These are phyloP conservation scores for Halcyon badia DNA, from an alignment of 2,797 vertebrate genomes.

Conservation along the genomic window DNA sequence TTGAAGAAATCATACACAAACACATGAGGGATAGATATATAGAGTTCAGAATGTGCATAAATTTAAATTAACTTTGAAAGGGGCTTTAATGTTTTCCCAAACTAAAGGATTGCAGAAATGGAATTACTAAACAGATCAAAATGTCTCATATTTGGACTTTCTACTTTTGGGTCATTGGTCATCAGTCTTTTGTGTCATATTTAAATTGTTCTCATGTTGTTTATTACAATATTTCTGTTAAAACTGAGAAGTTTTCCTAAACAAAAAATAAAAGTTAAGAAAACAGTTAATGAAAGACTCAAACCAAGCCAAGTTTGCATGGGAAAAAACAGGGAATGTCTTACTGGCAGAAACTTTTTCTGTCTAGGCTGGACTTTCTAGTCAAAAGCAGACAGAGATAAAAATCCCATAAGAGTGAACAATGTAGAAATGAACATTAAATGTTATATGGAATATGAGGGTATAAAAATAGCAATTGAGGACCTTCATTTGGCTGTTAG, in stretches of 20 bases:
- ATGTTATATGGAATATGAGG: not conserved
- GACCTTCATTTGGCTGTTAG: not conserved
- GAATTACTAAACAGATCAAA: not conserved
- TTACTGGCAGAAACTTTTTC: not conserved
- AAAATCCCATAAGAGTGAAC: not conserved
- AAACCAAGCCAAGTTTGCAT: not conserved
- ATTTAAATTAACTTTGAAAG: not conserved
- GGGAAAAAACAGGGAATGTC: not conserved
- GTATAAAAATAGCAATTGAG: not conserved
- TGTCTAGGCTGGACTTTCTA: not conserved
- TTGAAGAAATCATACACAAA: not conserved
- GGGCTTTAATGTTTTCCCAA: not conserved
- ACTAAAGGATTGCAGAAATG: not conserved
- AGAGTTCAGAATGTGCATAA: not conserved
- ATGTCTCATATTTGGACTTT: not conserved
- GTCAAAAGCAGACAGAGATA: not conserved
- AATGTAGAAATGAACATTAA: not conserved
- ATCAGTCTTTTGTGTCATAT: not conserved
- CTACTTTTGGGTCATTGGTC: not conserved
- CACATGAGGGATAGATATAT: not conserved
- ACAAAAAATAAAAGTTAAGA: not conserved
- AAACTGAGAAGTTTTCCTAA: not conserved
- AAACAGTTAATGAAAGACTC: not conserved
- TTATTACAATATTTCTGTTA: not conserved
- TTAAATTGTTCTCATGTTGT: not conserved